Conservation (phyloP, 2,113 vertebrate species). For the Oryzias celebensis region DNA sequence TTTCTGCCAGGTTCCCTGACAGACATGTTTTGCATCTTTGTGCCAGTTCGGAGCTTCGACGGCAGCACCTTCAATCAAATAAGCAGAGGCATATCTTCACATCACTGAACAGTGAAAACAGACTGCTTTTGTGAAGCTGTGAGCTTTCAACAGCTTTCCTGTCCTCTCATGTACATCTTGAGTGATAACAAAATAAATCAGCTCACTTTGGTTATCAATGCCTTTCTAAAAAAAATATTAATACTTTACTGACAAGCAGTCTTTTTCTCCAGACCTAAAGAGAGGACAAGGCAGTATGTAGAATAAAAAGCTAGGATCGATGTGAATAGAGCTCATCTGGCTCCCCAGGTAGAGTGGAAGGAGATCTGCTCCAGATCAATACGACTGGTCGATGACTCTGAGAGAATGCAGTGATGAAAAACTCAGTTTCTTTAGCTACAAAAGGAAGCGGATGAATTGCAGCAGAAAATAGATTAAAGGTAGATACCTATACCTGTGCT, state of each 20-base stretch:
- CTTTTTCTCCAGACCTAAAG: conserved; percentile 44
- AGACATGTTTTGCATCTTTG: conserved; percentile 49
- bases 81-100: conserved; percentile 24
- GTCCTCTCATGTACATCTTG: conserved; percentile 1
- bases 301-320: conserved; percentile 70
- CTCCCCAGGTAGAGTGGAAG: conserved; percentile 72
- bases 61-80: conserved; percentile 37
- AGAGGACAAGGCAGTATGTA: conserved; percentile 56
- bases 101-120: conserved; percentile 24
- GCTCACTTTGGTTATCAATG: conserved; percentile 35
- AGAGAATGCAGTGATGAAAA: conserved; percentile 74
- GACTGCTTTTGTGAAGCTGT: neutral
- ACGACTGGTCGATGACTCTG: conserved; percentile 66
- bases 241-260: conserved; percentile 55
- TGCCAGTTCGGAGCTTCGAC: conserved; percentile 31
- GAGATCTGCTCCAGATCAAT: conserved; percentile 73
- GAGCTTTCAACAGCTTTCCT: conserved; percentile 6
- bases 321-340: conserved; percentile 71
- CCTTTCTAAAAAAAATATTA: conserved; percentile 54
- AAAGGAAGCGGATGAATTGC: conserved; percentile 56
- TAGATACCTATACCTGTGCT: conserved; percentile 53
- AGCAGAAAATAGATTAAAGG: conserved; percentile 62
- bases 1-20: conserved; percentile 31
- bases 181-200: conserved; percentile 25
- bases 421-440: conserved; percentile 65